phyloP scores from a whole-genome alignment of 2,113 vertebrate genomes.

The Meriones unguiculatus region DNA sequence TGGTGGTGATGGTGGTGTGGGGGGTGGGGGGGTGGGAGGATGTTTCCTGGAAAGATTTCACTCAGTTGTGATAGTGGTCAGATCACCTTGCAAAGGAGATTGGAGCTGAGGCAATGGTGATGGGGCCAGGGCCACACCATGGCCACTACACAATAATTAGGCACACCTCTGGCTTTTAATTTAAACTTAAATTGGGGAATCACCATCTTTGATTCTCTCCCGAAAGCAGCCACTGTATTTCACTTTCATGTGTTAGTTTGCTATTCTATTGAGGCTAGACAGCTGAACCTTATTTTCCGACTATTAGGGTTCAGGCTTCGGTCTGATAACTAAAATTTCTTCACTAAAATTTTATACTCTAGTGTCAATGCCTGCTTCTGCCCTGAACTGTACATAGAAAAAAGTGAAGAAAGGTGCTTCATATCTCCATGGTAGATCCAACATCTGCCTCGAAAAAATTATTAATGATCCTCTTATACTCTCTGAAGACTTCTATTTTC shows the following conservation, averaged over 20 bases:
- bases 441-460: too few relatives aligned
- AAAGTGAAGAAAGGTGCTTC: neutral
- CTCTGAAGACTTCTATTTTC: neutral
- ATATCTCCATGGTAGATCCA: too few relatives aligned
- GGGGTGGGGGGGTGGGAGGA: neutral
- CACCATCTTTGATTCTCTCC: neutral
- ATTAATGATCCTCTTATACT: too few relatives aligned
- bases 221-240: neutral
- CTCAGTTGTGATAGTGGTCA: neutral
- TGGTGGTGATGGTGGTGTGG: too few relatives aligned
- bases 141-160: neutral
- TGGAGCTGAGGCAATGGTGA: neutral
- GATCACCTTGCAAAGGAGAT: neutral
- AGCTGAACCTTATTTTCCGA: too few relatives aligned
- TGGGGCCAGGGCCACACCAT: neutral
- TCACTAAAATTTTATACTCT: neutral
- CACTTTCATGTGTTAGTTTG: too few relatives aligned
- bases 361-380: neutral
- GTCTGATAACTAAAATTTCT: neutral
- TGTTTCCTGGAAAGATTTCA: neutral
- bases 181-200: neutral
- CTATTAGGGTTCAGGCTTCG: too few relatives aligned
- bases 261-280: too few relatives aligned
- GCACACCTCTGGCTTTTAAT: neutral
- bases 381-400: neutral